Percentiles rank a stretch among this genome's conserved stretches.
These are phyloP conservation scores for Eupithecia centaureata DNA, from an alignment of 2,888 invertebrate genomes.

Conservation along the genomic window DNA sequence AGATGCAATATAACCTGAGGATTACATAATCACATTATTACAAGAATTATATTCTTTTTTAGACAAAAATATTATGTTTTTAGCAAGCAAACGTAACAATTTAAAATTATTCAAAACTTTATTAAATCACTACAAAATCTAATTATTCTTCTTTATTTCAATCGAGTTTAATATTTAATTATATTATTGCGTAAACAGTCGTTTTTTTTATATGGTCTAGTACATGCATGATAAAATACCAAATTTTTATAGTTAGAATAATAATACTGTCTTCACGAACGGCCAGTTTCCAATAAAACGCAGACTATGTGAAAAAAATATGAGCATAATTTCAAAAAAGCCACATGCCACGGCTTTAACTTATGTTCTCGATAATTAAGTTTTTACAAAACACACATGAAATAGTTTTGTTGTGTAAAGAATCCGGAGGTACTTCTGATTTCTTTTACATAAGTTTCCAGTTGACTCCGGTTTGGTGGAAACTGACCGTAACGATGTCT, in stretches of 20 bases:
- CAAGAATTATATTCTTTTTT: background rate
- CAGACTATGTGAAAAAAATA: background rate
- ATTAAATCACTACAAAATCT: too few species aligned
- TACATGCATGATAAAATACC: background rate
- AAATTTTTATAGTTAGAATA: background rate
- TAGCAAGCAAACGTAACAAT: constrained; percentile 1
- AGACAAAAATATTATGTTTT: background rate
- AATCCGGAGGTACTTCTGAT: background rate
- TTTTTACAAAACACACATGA: background rate
- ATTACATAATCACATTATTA: background rate
- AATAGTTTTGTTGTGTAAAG: background rate
- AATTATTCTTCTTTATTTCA: too few species aligned
- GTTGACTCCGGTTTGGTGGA: background rate
- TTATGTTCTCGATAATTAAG: background rate
- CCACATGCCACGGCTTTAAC: background rate
- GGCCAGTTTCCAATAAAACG: background rate
- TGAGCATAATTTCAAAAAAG: too few species aligned
- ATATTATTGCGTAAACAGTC: too few species aligned
- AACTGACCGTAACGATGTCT: background rate
- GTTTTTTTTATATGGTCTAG: too few species aligned
- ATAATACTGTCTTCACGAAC: background rate
- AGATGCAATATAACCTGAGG: background rate
- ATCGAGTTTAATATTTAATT: too few species aligned
- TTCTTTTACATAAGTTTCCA: too few species aligned
- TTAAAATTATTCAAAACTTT: background rate